These are phyloP conservation scores for Platerodrilus igneus DNA, from an alignment of 2,888 invertebrate genomes.

Conservation along the genomic window DNA sequence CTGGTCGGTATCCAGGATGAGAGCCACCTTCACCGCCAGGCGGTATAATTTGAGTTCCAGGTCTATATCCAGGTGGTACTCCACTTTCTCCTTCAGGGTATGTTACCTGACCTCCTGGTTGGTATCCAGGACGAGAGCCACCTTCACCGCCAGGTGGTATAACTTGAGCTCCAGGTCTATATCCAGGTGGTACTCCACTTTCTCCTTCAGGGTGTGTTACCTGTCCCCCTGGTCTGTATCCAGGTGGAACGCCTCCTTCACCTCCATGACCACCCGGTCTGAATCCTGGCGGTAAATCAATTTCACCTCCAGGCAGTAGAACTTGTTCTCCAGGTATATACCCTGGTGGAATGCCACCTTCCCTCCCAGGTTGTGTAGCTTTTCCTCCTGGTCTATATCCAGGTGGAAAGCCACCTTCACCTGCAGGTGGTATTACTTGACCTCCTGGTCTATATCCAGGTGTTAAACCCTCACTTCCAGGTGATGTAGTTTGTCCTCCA, in stretches of 20 bases:
- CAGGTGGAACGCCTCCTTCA: conserved; percentile 7
- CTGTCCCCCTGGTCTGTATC: conserved; percentile 3
- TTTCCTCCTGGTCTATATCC: conserved; percentile 20
- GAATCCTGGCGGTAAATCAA: too few species aligned
- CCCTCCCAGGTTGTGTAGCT: conserved; percentile 5
- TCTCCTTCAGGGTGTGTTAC: neutral
- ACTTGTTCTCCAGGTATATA: conserved; percentile 3
- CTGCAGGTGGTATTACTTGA: conserved; percentile 2
- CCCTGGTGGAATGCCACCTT: conserved; percentile 9
- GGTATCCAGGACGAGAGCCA: too few species aligned
- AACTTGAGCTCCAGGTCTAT: conserved; percentile 5
- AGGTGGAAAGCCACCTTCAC: neutral
- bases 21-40: too few species aligned
- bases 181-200: neutral
- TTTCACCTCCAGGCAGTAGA: too few species aligned
- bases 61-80: conserved; percentile 1
- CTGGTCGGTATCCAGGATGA: neutral
- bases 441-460: conserved; percentile 10
- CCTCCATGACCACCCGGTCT: conserved; percentile 1
- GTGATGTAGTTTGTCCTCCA: conserved; percentile 8
- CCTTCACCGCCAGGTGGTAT: conserved; percentile 4
- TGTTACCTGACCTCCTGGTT: too few species aligned
- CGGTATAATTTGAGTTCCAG: conserved; percentile 3
- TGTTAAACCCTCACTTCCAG: conserved; percentile 11
- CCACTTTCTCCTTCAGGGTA: too few species aligned